These are phyloP conservation scores for Pampus argenteus DNA, from an alignment of 2,797 vertebrate species.

Conservation along the genomic window DNA sequence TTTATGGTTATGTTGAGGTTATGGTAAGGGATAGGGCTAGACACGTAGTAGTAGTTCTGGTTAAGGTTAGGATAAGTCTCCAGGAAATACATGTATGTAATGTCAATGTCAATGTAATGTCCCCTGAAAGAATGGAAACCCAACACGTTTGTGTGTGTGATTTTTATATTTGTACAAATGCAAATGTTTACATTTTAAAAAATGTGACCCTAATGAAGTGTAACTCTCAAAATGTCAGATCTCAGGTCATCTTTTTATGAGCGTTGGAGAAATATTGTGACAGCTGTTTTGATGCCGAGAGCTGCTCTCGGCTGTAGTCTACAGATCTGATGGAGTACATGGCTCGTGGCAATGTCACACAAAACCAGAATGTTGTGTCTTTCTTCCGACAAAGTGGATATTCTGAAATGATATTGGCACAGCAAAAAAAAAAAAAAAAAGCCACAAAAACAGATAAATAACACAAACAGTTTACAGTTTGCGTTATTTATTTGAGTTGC, in stretches of 20 bases:
- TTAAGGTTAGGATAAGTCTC: too few relatives aligned
- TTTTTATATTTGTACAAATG: neutral
- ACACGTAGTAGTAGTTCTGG: too few relatives aligned
- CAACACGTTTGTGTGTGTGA: neutral
- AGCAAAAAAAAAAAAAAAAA: neutral
- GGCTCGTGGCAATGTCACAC: conserved; percentile 45
- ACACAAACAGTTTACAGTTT: neutral
- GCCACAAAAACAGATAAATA: neutral
- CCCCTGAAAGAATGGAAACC: too few relatives aligned
- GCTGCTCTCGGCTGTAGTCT: conserved; percentile 10
- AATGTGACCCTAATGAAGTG: neutral
- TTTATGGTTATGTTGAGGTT: too few relatives aligned
- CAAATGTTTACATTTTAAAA: neutral
- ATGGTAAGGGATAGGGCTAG: too few relatives aligned
- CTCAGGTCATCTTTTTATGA: conserved; percentile 19
- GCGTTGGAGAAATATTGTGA: conserved; percentile 43
- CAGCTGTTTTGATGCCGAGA: conserved; percentile 42
- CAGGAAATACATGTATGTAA: too few relatives aligned
- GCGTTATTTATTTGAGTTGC: neutral
- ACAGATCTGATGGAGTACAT: conserved; percentile 37
- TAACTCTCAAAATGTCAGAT: conserved; percentile 1
- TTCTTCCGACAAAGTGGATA: conserved; percentile 8
- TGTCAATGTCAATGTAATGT: too few relatives aligned
- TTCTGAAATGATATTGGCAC: neutral
- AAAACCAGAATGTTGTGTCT: conserved; percentile 1